Conservation (phyloP, 2,888 invertebrate genomes). For the Morinoia aosen region DNA sequence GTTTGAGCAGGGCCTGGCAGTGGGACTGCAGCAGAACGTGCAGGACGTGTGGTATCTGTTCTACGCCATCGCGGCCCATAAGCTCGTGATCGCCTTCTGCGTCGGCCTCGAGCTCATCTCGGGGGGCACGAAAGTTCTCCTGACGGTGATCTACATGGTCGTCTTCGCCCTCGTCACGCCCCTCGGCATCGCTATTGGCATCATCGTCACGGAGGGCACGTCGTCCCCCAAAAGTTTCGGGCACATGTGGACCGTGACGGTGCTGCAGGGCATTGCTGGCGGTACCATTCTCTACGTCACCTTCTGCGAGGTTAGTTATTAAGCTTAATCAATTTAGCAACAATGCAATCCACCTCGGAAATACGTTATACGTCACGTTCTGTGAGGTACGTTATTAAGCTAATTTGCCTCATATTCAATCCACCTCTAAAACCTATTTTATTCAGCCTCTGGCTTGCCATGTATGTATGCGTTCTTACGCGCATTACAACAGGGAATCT, state of each 20-base stretch:
- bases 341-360: constrained; percentile 75
- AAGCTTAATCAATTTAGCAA: not conserved
- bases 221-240: constrained; percentile 43
- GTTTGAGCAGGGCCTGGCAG: constrained; percentile 78
- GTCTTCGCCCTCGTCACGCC: constrained; percentile 80
- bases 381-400: constrained; percentile 80
- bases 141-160: constrained; percentile 76
- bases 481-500: not conserved
- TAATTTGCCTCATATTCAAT: not conserved
- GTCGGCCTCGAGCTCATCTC: constrained; percentile 87
- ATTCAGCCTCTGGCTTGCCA: constrained; percentile 70
- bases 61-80: constrained; percentile 87
- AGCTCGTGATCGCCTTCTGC: constrained; percentile 89
- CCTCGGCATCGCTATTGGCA: constrained; percentile 79
- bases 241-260: constrained; percentile 62
- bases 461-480: not conserved
- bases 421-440: constrained; percentile 84
- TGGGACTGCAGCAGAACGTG: constrained; percentile 81
- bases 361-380: constrained; percentile 95
- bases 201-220: constrained; percentile 73
- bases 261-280: constrained; percentile 85
- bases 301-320: constrained; percentile 87
- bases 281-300: constrained; percentile 95
- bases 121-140: constrained; percentile 72
- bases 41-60: constrained; percentile 86